Percentiles rank a stretch among this genome's conserved stretches.
phyloP scores from a whole-genome alignment of 2,888 invertebrate genomes.

The Agrotis ipsilon region DNA sequence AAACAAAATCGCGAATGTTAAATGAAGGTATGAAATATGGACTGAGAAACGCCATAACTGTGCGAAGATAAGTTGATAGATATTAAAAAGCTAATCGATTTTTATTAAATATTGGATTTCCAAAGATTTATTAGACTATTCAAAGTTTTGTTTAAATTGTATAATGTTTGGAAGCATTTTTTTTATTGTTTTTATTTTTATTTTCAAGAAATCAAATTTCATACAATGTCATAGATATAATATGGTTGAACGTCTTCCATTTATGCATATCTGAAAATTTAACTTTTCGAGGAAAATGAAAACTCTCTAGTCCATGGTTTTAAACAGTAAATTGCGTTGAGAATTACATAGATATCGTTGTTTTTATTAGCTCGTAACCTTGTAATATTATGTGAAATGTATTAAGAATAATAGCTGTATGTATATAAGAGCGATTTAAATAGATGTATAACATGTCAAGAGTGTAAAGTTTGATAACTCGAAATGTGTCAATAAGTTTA shows the following conservation, averaged over 20 bases:
- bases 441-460: neutral
- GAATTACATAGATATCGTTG: conserved; percentile 43
- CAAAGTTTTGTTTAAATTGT: neutral
- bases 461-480: conserved; percentile 6
- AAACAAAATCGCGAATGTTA: neutral
- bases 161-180: neutral
- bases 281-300: neutral
- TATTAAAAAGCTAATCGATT: neutral
- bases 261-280: neutral
- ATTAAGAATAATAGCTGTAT: conserved; percentile 38
- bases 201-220: neutral
- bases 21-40: neutral
- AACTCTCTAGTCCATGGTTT: conserved; percentile 18
- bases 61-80: neutral
- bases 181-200: neutral
- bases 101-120: neutral
- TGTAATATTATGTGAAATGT: conserved; percentile 21
- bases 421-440: conserved; percentile 18
- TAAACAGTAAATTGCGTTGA: conserved; percentile 3
- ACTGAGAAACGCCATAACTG: neutral
- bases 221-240: neutral
- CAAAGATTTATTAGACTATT: neutral
- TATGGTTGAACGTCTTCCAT: neutral
- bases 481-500: conserved; percentile 12
- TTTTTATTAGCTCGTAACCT: conserved; percentile 19